Percentiles rank a stretch among this genome's conserved stretches.
These are phyloP conservation scores for Scaptomyza polygonia DNA, from an alignment of 2,888 invertebrate species.

Conservation along the genomic window DNA sequence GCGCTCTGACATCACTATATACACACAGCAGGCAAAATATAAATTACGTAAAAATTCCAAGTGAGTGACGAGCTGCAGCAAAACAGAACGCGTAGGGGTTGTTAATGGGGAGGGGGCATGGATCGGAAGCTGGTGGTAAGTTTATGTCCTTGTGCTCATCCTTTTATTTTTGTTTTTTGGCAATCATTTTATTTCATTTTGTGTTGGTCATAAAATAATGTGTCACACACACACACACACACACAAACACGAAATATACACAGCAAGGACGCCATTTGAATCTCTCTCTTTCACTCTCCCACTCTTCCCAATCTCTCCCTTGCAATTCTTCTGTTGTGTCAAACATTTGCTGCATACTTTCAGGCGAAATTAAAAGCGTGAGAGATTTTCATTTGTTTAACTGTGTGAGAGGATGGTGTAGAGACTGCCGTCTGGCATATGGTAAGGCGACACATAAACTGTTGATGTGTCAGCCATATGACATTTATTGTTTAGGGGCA, in stretches of 20 bases:
- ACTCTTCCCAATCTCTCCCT: too few relatives aligned
- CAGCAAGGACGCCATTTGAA: slow-evolving; percentile 3
- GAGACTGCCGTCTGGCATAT: slow-evolving; percentile 30
- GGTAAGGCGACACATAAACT: slow-evolving; percentile 71
- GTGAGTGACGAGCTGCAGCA: slow-evolving; percentile 45
- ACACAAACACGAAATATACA: slow-evolving; percentile 21
- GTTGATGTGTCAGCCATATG: slow-evolving; percentile 79
- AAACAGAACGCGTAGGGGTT: neutral
- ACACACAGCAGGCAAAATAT: slow-evolving; percentile 54
- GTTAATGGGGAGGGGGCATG: neutral
- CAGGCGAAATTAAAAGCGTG: slow-evolving; percentile 74
- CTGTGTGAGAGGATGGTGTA: neutral
- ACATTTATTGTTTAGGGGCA: slow-evolving; percentile 70
- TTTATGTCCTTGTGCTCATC: slow-evolving; percentile 40
- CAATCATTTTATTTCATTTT: slow-evolving; percentile 72
- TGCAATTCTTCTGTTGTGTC: slow-evolving; percentile 1
- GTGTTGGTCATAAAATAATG: slow-evolving; percentile 70
- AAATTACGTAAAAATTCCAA: slow-evolving; percentile 65
- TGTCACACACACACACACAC: slow-evolving; percentile 47
- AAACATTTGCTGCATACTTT: slow-evolving; percentile 66
- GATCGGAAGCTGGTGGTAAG: slow-evolving; percentile 21
- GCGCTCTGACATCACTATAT: slow-evolving; percentile 43
- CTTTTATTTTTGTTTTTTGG: slow-evolving; percentile 57
- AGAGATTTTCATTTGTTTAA: slow-evolving; percentile 66
- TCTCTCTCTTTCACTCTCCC: neutral